phyloP scores from a whole-genome alignment of 2,797 vertebrate species.

The Champsocephalus gunnari region DNA sequence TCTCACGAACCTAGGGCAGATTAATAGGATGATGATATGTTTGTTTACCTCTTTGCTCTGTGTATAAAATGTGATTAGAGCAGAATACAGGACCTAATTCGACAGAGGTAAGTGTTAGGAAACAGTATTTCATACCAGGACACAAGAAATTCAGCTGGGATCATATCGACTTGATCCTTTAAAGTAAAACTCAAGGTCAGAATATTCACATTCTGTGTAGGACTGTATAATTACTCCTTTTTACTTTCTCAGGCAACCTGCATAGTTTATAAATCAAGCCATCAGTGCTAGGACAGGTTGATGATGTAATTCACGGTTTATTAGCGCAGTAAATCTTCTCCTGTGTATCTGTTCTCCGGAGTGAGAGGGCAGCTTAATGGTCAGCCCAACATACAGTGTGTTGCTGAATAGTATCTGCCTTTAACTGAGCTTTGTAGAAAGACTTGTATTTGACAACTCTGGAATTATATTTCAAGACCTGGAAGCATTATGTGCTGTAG shows the following conservation, averaged over 20 bases:
- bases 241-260: conserved; percentile 29
- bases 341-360: conserved; percentile 62
- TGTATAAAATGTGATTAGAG: too few species aligned
- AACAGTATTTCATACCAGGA: background rate
- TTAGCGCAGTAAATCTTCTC: conserved; percentile 79
- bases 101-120: too few species aligned
- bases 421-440: conserved; percentile 11
- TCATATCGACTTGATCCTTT: conserved; percentile 24
- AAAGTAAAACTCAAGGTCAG: conserved; percentile 20
- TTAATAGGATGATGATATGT: conserved; percentile 62
- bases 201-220: conserved; percentile 18
- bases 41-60: conserved; percentile 62
- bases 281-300: conserved; percentile 73
- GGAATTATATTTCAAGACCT: conserved; percentile 16
- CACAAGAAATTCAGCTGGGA: conserved; percentile 7
- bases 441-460: conserved; percentile 21
- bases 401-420: conserved; percentile 45
- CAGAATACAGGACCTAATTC: too few species aligned
- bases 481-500: background rate
- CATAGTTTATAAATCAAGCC: conserved; percentile 71
- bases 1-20: conserved; percentile 12
- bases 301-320: conserved; percentile 80
- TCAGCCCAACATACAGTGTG: conserved; percentile 49
- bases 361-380: conserved; percentile 55
- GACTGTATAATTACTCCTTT: conserved; percentile 5